Percentiles rank a stretch among this genome's conserved stretches.
These are phyloP conservation scores for Penaeus japonicus DNA, from an alignment of 1,140 invertebrate species.

Conservation along the genomic window DNA sequence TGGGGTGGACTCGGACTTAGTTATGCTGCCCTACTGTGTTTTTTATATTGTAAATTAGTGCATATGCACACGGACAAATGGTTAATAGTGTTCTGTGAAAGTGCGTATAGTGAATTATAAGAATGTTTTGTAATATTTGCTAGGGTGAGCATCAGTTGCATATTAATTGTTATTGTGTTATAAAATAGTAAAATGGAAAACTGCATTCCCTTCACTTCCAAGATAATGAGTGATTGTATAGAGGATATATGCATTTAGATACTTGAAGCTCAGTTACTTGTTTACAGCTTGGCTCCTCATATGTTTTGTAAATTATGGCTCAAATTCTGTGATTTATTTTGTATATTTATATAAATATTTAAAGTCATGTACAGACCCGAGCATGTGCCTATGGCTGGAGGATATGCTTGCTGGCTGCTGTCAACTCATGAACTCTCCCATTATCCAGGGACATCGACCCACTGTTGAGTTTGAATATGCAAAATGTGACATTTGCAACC, in stretches of 20 bases:
- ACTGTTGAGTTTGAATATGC: slow-evolving; percentile 51
- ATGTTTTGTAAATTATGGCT: slow-evolving; percentile 57
- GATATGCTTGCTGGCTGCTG: slow-evolving; percentile 50
- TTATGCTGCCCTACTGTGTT: slow-evolving; percentile 21
- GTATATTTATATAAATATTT: slow-evolving; percentile 58
- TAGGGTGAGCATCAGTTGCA: slow-evolving; percentile 39
- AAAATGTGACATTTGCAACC: slow-evolving; percentile 53
- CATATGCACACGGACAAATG: slow-evolving; percentile 19
- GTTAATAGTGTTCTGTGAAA: slow-evolving; percentile 27
- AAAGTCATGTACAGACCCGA: slow-evolving; percentile 52
- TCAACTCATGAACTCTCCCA: slow-evolving; percentile 43
- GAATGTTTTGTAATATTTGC: slow-evolving; percentile 32
- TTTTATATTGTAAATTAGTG: neutral
- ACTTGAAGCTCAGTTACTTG: slow-evolving; percentile 55
- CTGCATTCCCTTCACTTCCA: slow-evolving; percentile 50
- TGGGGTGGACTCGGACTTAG: neutral
- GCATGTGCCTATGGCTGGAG: slow-evolving; percentile 51
- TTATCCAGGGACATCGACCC: slow-evolving; percentile 31
- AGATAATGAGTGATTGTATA: slow-evolving; percentile 50
- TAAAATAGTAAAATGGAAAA: slow-evolving; percentile 46
- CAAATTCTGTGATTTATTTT: slow-evolving; percentile 59
- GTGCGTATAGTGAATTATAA: slow-evolving; percentile 23
- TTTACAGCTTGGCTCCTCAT: slow-evolving; percentile 54
- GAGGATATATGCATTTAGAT: slow-evolving; percentile 51
- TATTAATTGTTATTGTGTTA: slow-evolving; percentile 53